phyloP scores from a whole-genome alignment of 2,888 invertebrate species.

The Calliopum simillimum region DNA sequence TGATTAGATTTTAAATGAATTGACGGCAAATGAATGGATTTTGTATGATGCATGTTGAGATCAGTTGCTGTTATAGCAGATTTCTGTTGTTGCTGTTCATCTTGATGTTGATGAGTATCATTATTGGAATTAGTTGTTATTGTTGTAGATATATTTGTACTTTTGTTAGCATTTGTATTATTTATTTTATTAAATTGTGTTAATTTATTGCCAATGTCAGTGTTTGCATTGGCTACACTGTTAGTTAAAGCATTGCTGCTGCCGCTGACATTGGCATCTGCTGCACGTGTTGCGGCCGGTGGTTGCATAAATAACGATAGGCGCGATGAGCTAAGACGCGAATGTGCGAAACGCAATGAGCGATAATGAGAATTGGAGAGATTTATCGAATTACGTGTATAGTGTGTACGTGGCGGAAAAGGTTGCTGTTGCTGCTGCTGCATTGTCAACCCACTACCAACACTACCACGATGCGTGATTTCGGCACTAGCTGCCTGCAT shows the following conservation, averaged over 20 bases:
- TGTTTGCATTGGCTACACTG: slow-evolving; percentile 5
- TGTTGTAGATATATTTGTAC: slow-evolving; percentile 39
- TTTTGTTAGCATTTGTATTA: slow-evolving; percentile 34
- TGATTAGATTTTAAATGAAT: slow-evolving; percentile 19
- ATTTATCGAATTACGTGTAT: slow-evolving; percentile 64
- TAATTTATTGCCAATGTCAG: slow-evolving; percentile 20
- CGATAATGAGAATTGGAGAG: slow-evolving; percentile 65
- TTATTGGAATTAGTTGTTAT: slow-evolving; percentile 45
- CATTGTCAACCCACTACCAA: background rate
- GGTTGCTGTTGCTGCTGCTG: slow-evolving; percentile 34
- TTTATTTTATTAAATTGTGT: slow-evolving; percentile 21
- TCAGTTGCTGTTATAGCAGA: slow-evolving; percentile 23
- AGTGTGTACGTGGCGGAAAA: slow-evolving; percentile 58
- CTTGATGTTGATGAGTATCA: slow-evolving; percentile 8
- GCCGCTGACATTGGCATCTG: slow-evolving; percentile 1
- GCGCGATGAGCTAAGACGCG: slow-evolving; percentile 63
- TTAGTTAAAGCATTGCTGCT: background rate
- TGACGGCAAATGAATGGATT: slow-evolving; percentile 25
- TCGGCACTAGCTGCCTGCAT: background rate
- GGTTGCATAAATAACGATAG: slow-evolving; percentile 63
- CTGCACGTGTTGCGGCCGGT: slow-evolving; percentile 33
- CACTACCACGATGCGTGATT: background rate
- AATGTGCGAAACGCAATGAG: slow-evolving; percentile 64
- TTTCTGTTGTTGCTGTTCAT: slow-evolving; percentile 40
- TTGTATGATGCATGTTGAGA: slow-evolving; percentile 13